Evolutionary conservation across 2,888 invertebrate genomes (phyloP), one percentile per base, ranked within the genome.

Genomic region (Drosophila engyochracea): DNA sequence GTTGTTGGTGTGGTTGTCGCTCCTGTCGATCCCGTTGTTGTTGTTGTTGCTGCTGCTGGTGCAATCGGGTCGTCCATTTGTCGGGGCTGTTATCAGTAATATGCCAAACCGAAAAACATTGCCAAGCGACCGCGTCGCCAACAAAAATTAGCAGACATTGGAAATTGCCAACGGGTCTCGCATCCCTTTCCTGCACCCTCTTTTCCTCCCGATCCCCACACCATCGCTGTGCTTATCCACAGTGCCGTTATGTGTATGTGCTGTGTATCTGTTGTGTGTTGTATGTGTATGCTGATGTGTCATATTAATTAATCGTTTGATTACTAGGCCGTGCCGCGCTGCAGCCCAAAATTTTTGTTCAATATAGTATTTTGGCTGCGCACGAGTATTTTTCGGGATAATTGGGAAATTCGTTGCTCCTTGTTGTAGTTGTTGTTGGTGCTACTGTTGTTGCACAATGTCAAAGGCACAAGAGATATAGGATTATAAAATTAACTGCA

Each of bases 221-320:
- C 41, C 41, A 63, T 39, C n/a, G 33, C 54, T n/a, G 39, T 41
- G 52, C 19, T 49, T 25, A 41, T 60, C 39, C 55, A 31, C 28
- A 25, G 59, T 41, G n/a, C n/a, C 25, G 4, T 7, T 47, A 28
- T 19, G 7, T 3, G 4, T 22, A 28, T n/a, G 14, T 53, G 52
- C 33, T 7, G 4, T 49, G n/a, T 49, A 44, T 33, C 39, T 33
- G 33, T 53, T 53, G 52, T 55, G 54, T 37, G 33, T 52, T 53
- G 39, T 59, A 41, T 52, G 66, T 74, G 68, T 79, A 70, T 82
- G 66, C 71, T 77, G 70, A 81, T 81, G 82, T 87, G 80, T 85
- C 82, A 82, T 82, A 79, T 89, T 89, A 83, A 83, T 88, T 83
- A 88, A 88, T 85, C 83, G 89, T 88, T 88, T 83, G 83, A 83